Conservation (phyloP, 1,140 invertebrate species). For the Dendrolimus punctatus region DNA sequence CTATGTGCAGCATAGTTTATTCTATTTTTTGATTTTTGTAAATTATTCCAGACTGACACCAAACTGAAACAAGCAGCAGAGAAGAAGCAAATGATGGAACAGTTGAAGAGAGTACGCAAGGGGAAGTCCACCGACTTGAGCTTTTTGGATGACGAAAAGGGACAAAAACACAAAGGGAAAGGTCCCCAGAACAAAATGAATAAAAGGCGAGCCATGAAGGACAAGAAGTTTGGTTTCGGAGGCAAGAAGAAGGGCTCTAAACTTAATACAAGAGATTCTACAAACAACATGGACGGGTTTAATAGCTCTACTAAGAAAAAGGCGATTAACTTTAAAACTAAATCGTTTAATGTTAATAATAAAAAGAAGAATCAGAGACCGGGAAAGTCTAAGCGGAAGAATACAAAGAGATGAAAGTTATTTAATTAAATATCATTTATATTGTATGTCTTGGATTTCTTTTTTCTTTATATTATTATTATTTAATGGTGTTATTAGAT, state of each 20-base stretch:
- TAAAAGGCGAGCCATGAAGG: conserved; percentile 80
- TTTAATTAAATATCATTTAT: conserved; percentile 5
- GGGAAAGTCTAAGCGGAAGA: conserved; percentile 76
- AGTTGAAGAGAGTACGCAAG: conserved; percentile 89
- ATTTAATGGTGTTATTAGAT: not conserved
- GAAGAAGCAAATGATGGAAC: conserved; percentile 85
- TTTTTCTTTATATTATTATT: not conserved
- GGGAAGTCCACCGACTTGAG: conserved; percentile 85
- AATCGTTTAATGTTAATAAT: conserved; percentile 46
- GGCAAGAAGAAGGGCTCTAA: conserved; percentile 95
- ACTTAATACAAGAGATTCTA: conserved; percentile 88
- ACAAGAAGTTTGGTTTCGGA: conserved; percentile 95
- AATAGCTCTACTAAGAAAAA: conserved; percentile 64
- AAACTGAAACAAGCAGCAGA: conserved; percentile 84
- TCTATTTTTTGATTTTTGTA: conserved; percentile 7
- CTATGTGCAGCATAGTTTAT: not conserved
- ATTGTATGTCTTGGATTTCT: conserved; percentile 7
- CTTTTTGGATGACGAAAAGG: conserved; percentile 86
- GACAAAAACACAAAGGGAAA: conserved; percentile 66
- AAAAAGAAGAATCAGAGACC: conserved; percentile 68
- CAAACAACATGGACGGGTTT: conserved; percentile 77
- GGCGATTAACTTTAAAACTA: conserved; percentile 48
- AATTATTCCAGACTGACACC: conserved; percentile 82
- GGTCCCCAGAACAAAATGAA: conserved; percentile 63
- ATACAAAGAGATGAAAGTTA: conserved; percentile 68